Percentiles rank a stretch among this genome's conserved stretches.
These are phyloP conservation scores for Drosophila busckii DNA, from an alignment of 1,140 invertebrate species.

Conservation along the genomic window DNA sequence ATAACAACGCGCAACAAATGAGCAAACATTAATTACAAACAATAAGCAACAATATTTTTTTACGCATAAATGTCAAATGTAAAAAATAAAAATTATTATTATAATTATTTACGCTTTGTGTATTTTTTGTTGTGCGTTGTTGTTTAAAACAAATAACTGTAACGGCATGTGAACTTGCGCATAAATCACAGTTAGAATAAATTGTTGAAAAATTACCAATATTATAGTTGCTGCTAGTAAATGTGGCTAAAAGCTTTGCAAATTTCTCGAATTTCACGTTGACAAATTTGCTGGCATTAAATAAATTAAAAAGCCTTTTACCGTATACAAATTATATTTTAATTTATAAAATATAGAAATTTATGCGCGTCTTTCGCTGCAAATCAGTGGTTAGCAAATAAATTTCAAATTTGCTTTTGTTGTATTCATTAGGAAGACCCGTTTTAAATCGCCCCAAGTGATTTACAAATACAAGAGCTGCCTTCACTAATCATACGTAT, in stretches of 20 bases:
- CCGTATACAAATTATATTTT: slow-evolving; percentile 12
- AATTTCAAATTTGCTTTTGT: slow-evolving; percentile 20
- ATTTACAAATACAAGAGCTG: slow-evolving; percentile 17
- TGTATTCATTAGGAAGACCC: slow-evolving; percentile 30
- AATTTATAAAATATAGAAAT: slow-evolving; percentile 6
- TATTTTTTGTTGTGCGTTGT: slow-evolving; percentile 33
- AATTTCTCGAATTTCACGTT: slow-evolving; percentile 19
- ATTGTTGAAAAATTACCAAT: slow-evolving; percentile 22
- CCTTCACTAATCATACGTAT: slow-evolving; percentile 28
- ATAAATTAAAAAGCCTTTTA: slow-evolving; percentile 23
- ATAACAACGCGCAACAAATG: slow-evolving; percentile 54
- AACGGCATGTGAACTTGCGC: slow-evolving; percentile 51
- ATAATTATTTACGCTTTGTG: slow-evolving; percentile 8
- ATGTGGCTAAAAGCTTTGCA: slow-evolving; percentile 29
- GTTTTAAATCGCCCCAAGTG: slow-evolving; percentile 53
- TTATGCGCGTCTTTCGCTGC: slow-evolving; percentile 10
- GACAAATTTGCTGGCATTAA: slow-evolving; percentile 56
- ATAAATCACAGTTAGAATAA: slow-evolving; percentile 39
- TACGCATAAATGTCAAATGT: slow-evolving; percentile 31
- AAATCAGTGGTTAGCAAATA: slow-evolving; percentile 5
- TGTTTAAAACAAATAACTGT: slow-evolving; percentile 57
- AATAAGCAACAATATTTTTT: slow-evolving; percentile 25
- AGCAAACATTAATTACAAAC: slow-evolving; percentile 62
- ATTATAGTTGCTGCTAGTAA: slow-evolving; percentile 6
- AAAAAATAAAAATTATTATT: slow-evolving; percentile 24